Evolutionary conservation across 1,140 invertebrate species (phyloP).

Genomic region (Wiebesia pumilae): DNA sequence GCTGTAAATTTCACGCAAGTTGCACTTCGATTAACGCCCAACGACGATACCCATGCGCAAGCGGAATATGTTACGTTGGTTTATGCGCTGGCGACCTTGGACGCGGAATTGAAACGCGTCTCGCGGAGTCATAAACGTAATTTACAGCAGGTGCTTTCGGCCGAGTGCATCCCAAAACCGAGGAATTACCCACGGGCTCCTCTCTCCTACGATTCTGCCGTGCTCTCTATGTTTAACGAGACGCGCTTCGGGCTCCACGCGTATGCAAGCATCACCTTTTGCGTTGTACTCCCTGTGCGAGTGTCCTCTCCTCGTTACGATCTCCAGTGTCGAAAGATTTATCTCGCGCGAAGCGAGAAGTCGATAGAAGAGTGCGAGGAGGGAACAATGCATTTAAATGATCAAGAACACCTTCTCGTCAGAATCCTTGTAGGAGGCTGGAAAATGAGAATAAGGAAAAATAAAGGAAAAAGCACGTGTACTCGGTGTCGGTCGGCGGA

Average conservation of each 20-base stretch:
- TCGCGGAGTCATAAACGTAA: slow-evolving; percentile 20
- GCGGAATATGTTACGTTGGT: not conserved
- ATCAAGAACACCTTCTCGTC: not conserved
- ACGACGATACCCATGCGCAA: not conserved
- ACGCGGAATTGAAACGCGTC: slow-evolving; percentile 33
- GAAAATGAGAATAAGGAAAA: not conserved
- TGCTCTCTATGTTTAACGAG: slow-evolving; percentile 11
- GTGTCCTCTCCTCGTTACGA: slow-evolving; percentile 9
- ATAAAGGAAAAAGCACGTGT: not conserved
- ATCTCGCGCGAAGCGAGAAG: slow-evolving; percentile 14
- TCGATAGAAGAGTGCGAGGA: not conserved
- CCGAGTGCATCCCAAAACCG: not conserved
- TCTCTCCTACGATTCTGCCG: not conserved
- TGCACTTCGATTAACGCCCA: slow-evolving; percentile 19
- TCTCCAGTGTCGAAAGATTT: not conserved
- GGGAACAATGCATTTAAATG: slow-evolving; percentile 31
- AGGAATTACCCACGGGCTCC: not conserved
- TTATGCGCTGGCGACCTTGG: slow-evolving; percentile 6
- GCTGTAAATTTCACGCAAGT: slow-evolving; percentile 30
- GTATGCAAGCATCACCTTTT: not conserved
- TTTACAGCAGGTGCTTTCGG: slow-evolving; percentile 38
- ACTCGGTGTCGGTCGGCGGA: not conserved
- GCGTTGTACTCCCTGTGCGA: too few relatives aligned
- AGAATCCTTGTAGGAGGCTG: not conserved
- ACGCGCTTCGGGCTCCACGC: not conserved